phyloP scores from a whole-genome alignment of 2,888 invertebrate genomes.

The Cordilura impudica region DNA sequence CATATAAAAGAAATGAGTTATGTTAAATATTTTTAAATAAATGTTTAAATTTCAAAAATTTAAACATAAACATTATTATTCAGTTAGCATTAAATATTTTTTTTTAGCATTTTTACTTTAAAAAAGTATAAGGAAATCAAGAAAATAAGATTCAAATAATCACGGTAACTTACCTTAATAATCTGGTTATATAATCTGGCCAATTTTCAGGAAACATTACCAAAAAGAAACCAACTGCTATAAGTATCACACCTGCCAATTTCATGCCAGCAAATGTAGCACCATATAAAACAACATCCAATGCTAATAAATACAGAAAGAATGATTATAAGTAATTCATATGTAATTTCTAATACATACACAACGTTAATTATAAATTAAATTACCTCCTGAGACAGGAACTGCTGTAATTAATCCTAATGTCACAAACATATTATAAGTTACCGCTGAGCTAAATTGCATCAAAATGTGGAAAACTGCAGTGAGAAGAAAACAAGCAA shows the following conservation, averaged over 20 bases:
- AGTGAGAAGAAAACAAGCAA: slow-evolving; percentile 69
- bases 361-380: neutral
- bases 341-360: neutral
- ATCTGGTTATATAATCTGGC: slow-evolving; percentile 95
- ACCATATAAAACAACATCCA: slow-evolving; percentile 91
- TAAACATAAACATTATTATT: slow-evolving; percentile 20
- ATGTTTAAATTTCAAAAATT: slow-evolving; percentile 4
- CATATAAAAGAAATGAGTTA: slow-evolving; percentile 60
- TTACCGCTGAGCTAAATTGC: slow-evolving; percentile 95
- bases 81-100: slow-evolving; percentile 47
- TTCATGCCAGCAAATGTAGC: slow-evolving; percentile 96
- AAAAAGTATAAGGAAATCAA: neutral
- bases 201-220: slow-evolving; percentile 98
- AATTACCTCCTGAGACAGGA: slow-evolving; percentile 93
- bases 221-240: slow-evolving; percentile 93
- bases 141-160: neutral
- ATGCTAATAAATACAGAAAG: slow-evolving; percentile 79
- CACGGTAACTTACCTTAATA: slow-evolving; percentile 85
- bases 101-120: slow-evolving; percentile 45
- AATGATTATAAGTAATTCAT: neutral
- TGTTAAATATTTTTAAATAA: slow-evolving; percentile 62
- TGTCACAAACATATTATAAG: slow-evolving; percentile 96
- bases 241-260: slow-evolving; percentile 94
- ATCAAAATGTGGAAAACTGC: slow-evolving; percentile 94
- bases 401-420: slow-evolving; percentile 95